A percentile compares a stretch with the other conserved stretches of the same genome.
phyloP scores from a whole-genome alignment of 2,797 vertebrate genomes.

The Poecilia velifera region DNA sequence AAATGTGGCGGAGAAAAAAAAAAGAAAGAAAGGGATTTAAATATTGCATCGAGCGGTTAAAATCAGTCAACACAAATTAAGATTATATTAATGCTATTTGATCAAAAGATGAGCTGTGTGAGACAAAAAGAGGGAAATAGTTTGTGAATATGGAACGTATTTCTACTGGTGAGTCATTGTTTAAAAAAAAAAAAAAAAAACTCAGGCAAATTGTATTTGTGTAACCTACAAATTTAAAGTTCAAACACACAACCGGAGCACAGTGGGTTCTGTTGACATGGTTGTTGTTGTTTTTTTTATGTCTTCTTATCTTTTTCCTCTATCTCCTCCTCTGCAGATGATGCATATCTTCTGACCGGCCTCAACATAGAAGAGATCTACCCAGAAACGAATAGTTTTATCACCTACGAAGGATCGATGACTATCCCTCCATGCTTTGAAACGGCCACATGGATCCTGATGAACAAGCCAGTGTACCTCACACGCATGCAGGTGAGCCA shows the following conservation, averaged over 20 bases:
- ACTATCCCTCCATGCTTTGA: slow-evolving; percentile 97
- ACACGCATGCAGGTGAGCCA: slow-evolving; percentile 96
- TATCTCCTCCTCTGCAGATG: slow-evolving; percentile 81
- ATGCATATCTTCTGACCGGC: slow-evolving; percentile 95
- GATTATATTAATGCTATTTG: no score
- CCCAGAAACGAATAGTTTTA: slow-evolving; percentile 95
- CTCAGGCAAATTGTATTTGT: not conserved
- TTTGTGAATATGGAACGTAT: not conserved
- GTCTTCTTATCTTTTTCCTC: not conserved
- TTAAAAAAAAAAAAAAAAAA: no score
- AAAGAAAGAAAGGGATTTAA: not conserved
- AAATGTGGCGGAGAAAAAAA: not conserved
- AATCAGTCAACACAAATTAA: no score
- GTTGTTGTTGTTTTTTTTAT: not conserved
- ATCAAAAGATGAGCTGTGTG: not conserved
- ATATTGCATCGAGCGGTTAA: no score
- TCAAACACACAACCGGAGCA: not conserved
- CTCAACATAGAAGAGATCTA: slow-evolving; percentile 97
- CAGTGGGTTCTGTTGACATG: not conserved
- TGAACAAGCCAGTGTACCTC: slow-evolving; percentile 99
- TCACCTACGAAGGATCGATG: slow-evolving; percentile 98
- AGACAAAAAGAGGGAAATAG: not conserved
- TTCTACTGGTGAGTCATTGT: not conserved
- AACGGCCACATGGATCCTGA: slow-evolving; percentile 97
- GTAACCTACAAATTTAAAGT: not conserved